Evolutionary conservation across 2,888 invertebrate species (phyloP).

Genomic region (Rapana venosa): DNA sequence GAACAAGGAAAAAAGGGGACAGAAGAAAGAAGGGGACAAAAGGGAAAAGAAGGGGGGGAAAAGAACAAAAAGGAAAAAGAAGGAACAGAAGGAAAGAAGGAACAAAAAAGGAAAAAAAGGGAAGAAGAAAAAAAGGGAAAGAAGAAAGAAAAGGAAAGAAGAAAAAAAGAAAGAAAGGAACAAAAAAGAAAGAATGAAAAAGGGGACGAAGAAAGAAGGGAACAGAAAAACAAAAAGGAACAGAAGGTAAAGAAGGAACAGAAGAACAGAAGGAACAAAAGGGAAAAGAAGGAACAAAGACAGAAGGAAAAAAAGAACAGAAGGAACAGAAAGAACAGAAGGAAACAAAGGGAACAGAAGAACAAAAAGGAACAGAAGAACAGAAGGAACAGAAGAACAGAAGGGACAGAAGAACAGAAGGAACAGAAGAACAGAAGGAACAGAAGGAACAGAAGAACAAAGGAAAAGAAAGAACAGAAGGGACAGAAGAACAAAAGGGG

Average conservation of each 20-base stretch:
- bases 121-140: not conserved
- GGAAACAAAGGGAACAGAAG: no score
- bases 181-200: not conserved
- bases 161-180: not conserved
- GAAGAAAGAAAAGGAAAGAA: not conserved
- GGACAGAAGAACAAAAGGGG: no score
- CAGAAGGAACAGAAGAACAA: not conserved
- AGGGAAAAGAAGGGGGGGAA: not conserved
- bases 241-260: not conserved
- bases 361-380: not conserved
- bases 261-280: no score
- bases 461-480: not conserved
- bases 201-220: not conserved
- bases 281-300: no score
- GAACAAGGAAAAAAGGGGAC: not conserved
- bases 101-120: not conserved
- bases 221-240: no score
- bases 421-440: not conserved
- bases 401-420: not conserved
- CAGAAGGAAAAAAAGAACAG: no score
- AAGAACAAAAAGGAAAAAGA: not conserved
- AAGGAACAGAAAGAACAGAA: no score
- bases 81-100: not conserved
- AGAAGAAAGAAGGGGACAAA: not conserved
- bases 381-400: not conserved